Conservation (phyloP, 2,113 vertebrate genomes). For the Halcyon senegalensis region DNA sequence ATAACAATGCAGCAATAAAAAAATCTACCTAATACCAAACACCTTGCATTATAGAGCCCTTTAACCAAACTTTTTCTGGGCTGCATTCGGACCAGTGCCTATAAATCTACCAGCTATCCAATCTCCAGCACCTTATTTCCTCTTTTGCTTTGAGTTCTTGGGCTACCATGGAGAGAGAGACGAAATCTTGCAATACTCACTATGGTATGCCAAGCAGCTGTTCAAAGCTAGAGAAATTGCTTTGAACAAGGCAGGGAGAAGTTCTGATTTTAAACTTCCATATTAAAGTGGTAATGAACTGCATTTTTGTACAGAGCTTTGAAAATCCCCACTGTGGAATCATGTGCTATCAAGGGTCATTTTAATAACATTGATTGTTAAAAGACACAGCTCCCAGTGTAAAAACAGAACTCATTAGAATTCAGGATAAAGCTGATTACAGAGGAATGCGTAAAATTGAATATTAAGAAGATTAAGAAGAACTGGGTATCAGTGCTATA, state of each 20-base stretch:
- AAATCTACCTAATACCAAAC: neutral
- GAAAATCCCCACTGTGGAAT: slow-evolving; percentile 51
- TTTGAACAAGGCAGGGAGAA: slow-evolving; percentile 61
- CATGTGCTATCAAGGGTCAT: slow-evolving; percentile 46
- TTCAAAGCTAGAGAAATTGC: slow-evolving; percentile 41
- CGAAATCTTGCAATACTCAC: neutral
- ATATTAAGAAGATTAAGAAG: slow-evolving; percentile 74
- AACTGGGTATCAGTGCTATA: slow-evolving; percentile 11
- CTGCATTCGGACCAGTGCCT: neutral
- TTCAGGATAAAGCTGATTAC: slow-evolving; percentile 70
- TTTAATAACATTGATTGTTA: slow-evolving; percentile 72
- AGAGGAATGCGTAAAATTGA: slow-evolving; percentile 57
- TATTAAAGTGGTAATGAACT: slow-evolving; percentile 47
- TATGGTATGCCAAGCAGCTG: neutral
- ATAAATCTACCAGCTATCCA: neutral
- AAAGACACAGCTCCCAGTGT: slow-evolving; percentile 56
- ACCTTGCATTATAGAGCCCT: neutral
- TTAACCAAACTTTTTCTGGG: slow-evolving; percentile 18
- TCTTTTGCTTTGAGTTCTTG: neutral
- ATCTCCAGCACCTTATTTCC: neutral
- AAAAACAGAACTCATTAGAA: slow-evolving; percentile 66
- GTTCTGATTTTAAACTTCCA: slow-evolving; percentile 53
- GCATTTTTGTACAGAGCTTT: slow-evolving; percentile 51
- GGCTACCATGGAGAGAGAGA: neutral
- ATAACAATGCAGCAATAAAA: slow-evolving; percentile 35